Base-by-base conservation (phyloP, 2,797 vertebrate genomes). In the Hemitrygon akajei region DNA sequence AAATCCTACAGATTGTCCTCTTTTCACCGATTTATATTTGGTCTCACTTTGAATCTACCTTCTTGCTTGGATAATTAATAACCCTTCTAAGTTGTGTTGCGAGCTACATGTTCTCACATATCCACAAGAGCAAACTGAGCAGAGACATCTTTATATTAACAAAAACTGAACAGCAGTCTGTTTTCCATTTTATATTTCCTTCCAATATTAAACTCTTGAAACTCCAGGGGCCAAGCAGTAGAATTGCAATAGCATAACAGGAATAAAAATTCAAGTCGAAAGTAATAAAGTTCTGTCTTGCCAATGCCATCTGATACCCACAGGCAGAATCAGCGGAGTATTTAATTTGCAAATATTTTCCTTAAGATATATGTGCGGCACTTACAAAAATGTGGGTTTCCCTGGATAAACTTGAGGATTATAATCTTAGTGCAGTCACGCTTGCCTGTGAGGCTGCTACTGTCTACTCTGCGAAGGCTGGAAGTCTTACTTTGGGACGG, bases 151-250 rank as follows among this genome's bases (percentile, higher is more conserved):
- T 93, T 86, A 79, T 94, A 95, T 94, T 93, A 95, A 95, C 94
- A 94, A 95, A 94, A 94, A 94, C 94, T 94, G 93, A 94, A 94
- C 91, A 89, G 94, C 94, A 94, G 94, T 3, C 10, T 7, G 7
- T 34, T 89, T 34, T 60, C 16, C 30, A 60, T 27, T 86, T 60
- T 30, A 60, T 86, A 22, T 66, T 12, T 20, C 58, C 82, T 89
- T 89, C n/a, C 66, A 34, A 89, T 63, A 89, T 66, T 34, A 89
- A 69, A 37, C 66, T 89, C 60, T 22, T 18, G 18, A 22, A 89
- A 16, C 60, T 89, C 7, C 66, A 1, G 20, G 27, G 2, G 14
- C 60, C 27, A 6, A 63, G 58, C 86, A 34, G 34, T 37, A 63
- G 60, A n/a, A 1, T 47, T 1, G 60, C 22, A 60, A 58, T 27